These are phyloP conservation scores for Diabrotica virgifera DNA, from an alignment of 1,140 invertebrate species.

Conservation along the genomic window DNA sequence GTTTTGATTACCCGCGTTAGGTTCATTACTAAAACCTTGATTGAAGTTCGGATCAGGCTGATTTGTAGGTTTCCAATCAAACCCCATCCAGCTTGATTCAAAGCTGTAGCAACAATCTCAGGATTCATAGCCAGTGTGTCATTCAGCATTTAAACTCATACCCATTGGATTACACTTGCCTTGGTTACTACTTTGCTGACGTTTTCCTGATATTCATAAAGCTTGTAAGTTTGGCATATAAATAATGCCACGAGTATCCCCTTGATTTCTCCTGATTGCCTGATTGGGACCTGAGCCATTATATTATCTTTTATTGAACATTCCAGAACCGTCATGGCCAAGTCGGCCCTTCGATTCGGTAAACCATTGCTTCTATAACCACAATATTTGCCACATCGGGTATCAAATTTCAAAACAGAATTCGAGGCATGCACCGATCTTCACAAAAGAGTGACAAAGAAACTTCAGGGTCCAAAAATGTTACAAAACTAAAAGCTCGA, in stretches of 20 bases:
- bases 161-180: constrained; percentile 45
- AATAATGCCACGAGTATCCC: constrained; percentile 65
- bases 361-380: constrained; percentile 38
- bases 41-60: constrained; percentile 49
- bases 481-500: constrained; percentile 93
- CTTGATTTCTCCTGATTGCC: constrained; percentile 65
- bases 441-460: constrained; percentile 93
- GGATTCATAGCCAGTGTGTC: constrained; percentile 83
- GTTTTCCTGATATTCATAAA: constrained; percentile 46
- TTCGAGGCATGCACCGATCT: constrained; percentile 94
- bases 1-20: constrained; percentile 40
- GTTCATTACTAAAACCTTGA: constrained; percentile 46
- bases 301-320: constrained; percentile 50
- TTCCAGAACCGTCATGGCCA: constrained; percentile 51
- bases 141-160: constrained; percentile 63
- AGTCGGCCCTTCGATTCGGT: constrained; percentile 43
- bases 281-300: constrained; percentile 46
- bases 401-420: constrained; percentile 85
- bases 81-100: constrained; percentile 77
- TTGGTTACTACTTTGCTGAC: constrained; percentile 43
- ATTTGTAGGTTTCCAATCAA: constrained; percentile 56
- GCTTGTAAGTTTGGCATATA: constrained; percentile 90
- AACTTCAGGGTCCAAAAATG: constrained; percentile 91
- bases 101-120: constrained; percentile 77
- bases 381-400: constrained; percentile 44